Percentiles rank a stretch among this genome's conserved stretches.
phyloP scores from a whole-genome alignment of 2,113 vertebrate species.

The Proteles cristata region DNA sequence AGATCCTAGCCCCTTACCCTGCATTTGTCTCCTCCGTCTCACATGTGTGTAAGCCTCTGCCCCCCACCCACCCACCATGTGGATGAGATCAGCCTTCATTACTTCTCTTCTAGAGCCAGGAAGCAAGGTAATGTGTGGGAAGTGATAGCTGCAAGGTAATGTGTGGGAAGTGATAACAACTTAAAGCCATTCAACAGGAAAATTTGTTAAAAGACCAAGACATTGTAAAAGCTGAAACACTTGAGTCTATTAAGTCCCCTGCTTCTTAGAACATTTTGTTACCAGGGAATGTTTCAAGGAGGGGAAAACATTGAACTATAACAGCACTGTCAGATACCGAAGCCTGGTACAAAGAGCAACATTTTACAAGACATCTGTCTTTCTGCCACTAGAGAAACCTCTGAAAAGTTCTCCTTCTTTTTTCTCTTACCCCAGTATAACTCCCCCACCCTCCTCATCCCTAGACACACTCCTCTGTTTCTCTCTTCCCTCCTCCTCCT shows the following conservation, averaged over 20 bases:
- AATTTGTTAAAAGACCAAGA: conserved; percentile 79
- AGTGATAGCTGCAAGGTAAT: conserved; percentile 78
- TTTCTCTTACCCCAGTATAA: background rate
- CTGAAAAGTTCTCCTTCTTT: conserved; percentile 6
- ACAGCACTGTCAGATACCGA: conserved; percentile 62
- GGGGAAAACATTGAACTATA: conserved; percentile 61
- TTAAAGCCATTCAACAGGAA: conserved; percentile 77
- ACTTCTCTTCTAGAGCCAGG: conserved; percentile 72
- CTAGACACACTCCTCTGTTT: background rate
- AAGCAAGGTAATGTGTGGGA: conserved; percentile 82
- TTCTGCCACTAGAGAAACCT: conserved; percentile 41
- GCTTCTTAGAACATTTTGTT: conserved; percentile 80
- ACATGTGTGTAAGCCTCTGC: conserved; percentile 33
- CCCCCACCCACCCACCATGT: conserved; percentile 52
- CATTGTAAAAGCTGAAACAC: conserved; percentile 76
- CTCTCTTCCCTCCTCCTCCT: background rate
- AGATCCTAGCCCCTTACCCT: conserved; percentile 17
- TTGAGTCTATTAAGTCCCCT: conserved; percentile 76
- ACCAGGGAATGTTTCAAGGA: conserved; percentile 70
- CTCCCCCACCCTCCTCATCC: background rate
- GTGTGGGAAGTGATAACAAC: conserved; percentile 82
- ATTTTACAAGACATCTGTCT: conserved; percentile 65
- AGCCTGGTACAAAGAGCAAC: conserved; percentile 61
- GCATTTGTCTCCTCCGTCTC: background rate
- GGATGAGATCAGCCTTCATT: conserved; percentile 80